A percentile compares a stretch with the other conserved stretches of the same genome.
Evolutionary conservation across 2,797 vertebrate genomes (phyloP).

Genomic region (Microchirus variegatus): DNA sequence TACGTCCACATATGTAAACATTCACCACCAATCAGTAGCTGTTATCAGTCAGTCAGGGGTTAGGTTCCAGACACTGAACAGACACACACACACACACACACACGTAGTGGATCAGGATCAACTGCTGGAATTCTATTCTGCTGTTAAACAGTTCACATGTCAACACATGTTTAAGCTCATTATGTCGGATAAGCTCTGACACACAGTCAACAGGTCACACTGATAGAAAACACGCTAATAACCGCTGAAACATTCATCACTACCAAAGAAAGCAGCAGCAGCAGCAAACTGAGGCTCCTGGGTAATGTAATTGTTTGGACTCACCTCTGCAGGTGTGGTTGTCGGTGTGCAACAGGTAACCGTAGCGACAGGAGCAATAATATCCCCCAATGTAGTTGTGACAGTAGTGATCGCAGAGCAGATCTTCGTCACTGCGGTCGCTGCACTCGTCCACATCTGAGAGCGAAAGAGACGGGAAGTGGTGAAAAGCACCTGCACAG

Average conservation of each 20-base stretch:
- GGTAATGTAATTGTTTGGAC: not conserved
- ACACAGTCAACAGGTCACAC: not conserved
- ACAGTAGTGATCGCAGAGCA: conserved; percentile 92
- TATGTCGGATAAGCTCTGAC: conserved; percentile 1
- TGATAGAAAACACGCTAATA: too few species aligned
- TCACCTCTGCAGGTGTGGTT: conserved; percentile 94
- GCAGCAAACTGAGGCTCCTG: not conserved
- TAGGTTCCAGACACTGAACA: too few species aligned
- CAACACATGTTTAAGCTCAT: conserved; percentile 18
- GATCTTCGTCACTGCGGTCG: conserved; percentile 85
- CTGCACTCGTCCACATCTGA: conserved; percentile 93
- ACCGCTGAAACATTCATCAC: too few species aligned
- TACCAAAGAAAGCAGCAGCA: too few species aligned
- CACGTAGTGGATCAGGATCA: conserved; percentile 14
- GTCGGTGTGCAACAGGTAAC: conserved; percentile 93
- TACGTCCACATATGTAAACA: too few species aligned
- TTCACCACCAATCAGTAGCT: too few species aligned
- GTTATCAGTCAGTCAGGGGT: too few species aligned
- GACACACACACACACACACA: too few species aligned
- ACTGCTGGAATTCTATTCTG: conserved; percentile 35
- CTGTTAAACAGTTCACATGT: conserved; percentile 6
- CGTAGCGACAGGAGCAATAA: conserved; percentile 96
- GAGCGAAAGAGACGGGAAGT: not conserved
- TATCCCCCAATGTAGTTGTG: conserved; percentile 96
- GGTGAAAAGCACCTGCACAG: not conserved